Evolutionary conservation across 2,888 invertebrate genomes (phyloP).

Genomic region (Melanophora roralis): DNA sequence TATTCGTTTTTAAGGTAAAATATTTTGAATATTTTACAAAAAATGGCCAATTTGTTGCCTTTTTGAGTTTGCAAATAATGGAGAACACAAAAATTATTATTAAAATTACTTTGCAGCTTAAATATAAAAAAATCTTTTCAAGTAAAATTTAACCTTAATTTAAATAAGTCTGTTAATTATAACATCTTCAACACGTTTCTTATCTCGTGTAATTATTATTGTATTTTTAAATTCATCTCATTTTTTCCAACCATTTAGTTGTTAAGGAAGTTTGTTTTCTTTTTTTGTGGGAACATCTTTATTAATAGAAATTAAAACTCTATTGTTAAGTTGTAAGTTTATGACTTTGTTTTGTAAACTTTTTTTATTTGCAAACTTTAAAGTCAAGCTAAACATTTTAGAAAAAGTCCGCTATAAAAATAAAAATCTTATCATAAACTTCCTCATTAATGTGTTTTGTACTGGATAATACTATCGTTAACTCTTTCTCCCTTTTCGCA

Average conservation of each 20-base stretch:
- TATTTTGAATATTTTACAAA: too few relatives aligned
- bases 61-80: too few relatives aligned
- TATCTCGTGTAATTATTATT: conserved; percentile 50
- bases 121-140: too few relatives aligned
- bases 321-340: conserved; percentile 50
- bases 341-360: conserved; percentile 34
- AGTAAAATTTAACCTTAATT: too few relatives aligned
- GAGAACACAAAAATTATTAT: too few relatives aligned
- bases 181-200: conserved; percentile 58
- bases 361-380: background rate
- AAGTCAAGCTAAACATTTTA: background rate
- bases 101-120: too few relatives aligned
- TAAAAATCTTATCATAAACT: conserved; percentile 61
- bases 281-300: conserved; percentile 56
- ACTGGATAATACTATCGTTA: conserved; percentile 19
- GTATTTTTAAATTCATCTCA: background rate
- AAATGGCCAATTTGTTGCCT: too few relatives aligned
- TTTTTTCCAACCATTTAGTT: conserved; percentile 4
- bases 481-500: background rate
- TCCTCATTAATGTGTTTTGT: conserved; percentile 53
- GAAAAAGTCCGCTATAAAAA: conserved; percentile 10
- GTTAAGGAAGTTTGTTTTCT: conserved; percentile 56
- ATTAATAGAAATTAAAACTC: conserved; percentile 27
- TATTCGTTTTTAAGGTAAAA: too few relatives aligned
- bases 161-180: conserved; percentile 59